These are phyloP conservation scores for Pachliopta kotzebuea DNA, from an alignment of 2,888 invertebrate genomes.

Conservation along the genomic window DNA sequence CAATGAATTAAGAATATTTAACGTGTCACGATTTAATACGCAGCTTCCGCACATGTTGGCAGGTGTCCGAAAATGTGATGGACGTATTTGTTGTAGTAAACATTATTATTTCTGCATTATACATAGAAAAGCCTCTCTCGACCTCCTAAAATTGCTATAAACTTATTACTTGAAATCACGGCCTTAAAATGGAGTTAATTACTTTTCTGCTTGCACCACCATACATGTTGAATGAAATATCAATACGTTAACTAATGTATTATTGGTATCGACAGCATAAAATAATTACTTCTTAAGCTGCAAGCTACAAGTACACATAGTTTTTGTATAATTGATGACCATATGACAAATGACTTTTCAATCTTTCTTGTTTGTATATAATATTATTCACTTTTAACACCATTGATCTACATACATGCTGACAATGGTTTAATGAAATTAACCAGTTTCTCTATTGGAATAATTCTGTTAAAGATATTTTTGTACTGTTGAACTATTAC, in stretches of 20 bases:
- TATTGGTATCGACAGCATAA: too few species aligned
- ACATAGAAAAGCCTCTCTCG: too few species aligned
- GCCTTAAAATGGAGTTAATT: too few species aligned
- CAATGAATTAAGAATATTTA: conserved; percentile 20
- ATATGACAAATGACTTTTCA: conserved; percentile 10
- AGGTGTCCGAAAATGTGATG: conserved; percentile 12
- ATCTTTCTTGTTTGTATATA: conserved; percentile 19
- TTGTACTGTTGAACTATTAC: neutral
- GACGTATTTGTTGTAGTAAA: neutral
- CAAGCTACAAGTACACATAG: too few species aligned
- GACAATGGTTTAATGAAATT: neutral
- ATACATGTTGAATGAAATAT: too few species aligned
- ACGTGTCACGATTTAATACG: conserved; percentile 9
- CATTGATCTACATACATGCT: conserved; percentile 13
- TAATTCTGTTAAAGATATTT: neutral
- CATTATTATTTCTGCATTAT: neutral
- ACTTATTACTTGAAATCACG: neutral
- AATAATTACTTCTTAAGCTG: too few species aligned
- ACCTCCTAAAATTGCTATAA: too few species aligned
- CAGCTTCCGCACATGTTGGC: conserved; percentile 12
- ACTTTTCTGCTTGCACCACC: too few species aligned
- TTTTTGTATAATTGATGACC: too few species aligned
- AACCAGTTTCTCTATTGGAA: neutral
- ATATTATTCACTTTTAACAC: conserved; percentile 10
- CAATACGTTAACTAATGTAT: too few species aligned